phyloP scores from a whole-genome alignment of 1,140 invertebrate genomes.

The Dinoponera quadriceps region DNA sequence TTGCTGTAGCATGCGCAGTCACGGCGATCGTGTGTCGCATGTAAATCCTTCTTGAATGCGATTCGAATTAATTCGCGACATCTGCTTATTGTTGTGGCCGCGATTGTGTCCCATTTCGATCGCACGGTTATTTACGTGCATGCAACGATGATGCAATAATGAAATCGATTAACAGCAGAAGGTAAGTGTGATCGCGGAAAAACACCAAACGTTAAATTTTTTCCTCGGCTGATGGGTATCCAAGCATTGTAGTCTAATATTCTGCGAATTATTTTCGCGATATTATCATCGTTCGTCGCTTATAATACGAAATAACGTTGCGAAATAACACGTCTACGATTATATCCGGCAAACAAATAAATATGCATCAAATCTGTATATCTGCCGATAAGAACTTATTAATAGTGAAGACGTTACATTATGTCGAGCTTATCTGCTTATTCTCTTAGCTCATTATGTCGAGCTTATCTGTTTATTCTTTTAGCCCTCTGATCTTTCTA shows the following conservation, averaged over 20 bases:
- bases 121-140: background rate
- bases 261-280: background rate
- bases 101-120: constrained; percentile 39
- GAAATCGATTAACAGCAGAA: constrained; percentile 6
- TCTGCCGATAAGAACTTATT: background rate
- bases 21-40: constrained; percentile 36
- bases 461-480: too few relatives aligned
- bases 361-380: background rate
- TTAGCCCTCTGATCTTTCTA: too few relatives aligned
- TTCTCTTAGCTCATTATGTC: too few relatives aligned
- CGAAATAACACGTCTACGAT: background rate
- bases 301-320: background rate
- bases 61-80: constrained; percentile 50
- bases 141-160: constrained; percentile 34
- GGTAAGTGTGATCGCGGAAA: constrained; percentile 1
- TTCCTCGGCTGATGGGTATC: background rate
- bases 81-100: constrained; percentile 34
- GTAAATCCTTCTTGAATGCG: constrained; percentile 5
- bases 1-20: background rate
- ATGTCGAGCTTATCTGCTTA: too few relatives aligned
- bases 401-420: background rate
- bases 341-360: background rate
- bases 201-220: background rate
- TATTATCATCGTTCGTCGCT: background rate
- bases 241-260: background rate